Conservation (phyloP, 2,113 vertebrate genomes). For the Myotis lucifugus region DNA sequence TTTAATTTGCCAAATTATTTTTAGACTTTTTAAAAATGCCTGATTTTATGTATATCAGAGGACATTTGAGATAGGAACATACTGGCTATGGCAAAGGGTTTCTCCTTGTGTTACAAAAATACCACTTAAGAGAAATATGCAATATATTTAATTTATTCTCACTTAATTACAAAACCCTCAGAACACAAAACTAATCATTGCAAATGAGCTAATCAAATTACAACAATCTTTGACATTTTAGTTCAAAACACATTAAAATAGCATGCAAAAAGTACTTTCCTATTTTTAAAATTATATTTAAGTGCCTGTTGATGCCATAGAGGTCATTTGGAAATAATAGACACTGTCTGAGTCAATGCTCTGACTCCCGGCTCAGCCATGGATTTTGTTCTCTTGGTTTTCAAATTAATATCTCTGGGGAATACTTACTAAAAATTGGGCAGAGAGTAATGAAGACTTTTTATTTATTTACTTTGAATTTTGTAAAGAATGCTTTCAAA, state of each 20-base stretch:
- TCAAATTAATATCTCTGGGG: neutral
- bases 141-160: constrained; percentile 1
- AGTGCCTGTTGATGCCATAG: neutral
- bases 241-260: neutral
- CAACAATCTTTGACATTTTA: neutral
- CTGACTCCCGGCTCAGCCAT: neutral
- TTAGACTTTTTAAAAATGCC: neutral
- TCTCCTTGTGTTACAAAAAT: neutral
- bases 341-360: rapidly evolving
- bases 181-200: neutral
- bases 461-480: neutral
- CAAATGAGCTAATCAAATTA: neutral
- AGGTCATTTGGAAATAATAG: rapidly evolving
- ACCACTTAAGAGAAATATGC: neutral
- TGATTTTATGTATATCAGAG: neutral
- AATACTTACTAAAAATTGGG: neutral
- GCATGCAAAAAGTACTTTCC: neutral
- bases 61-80: neutral
- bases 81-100: neutral
- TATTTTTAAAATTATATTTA: neutral
- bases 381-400: neutral
- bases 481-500: constrained; percentile 17
- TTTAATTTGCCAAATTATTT: neutral
- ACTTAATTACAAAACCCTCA: constrained; percentile 7
- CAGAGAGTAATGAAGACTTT: neutral